A percentile compares a stretch with the other conserved stretches of the same genome.
Conservation (phyloP, 1,140 invertebrate species). For the Drosophila chauvacae region DNA sequence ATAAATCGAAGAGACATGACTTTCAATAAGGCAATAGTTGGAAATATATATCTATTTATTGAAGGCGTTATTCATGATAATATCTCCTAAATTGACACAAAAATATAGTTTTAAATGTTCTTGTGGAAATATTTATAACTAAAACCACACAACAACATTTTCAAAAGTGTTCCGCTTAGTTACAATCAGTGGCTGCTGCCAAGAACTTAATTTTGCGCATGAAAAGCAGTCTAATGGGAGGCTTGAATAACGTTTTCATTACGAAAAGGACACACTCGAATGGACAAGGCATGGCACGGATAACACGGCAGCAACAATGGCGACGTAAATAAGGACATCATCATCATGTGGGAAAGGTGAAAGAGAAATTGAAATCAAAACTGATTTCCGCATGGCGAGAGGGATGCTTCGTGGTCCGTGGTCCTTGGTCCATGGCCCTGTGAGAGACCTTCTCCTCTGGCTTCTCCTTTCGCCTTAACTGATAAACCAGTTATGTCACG, state of each 20-base stretch:
- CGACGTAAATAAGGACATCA: constrained; percentile 26
- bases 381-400: constrained; percentile 51
- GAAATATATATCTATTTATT: neutral
- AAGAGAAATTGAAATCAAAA: constrained; percentile 52
- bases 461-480: neutral
- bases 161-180: constrained; percentile 2
- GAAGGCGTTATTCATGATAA: neutral
- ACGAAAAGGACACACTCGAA: constrained; percentile 34
- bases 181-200: constrained; percentile 10
- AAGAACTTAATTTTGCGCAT: constrained; percentile 61
- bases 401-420: constrained; percentile 1
- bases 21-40: neutral
- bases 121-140: neutral
- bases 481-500: constrained; percentile 50
- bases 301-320: constrained; percentile 22
- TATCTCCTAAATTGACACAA: neutral
- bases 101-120: neutral
- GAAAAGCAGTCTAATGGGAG: constrained; percentile 64
- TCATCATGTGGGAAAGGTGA: constrained; percentile 25
- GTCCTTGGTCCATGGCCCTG: constrained; percentile 7
- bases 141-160: neutral
- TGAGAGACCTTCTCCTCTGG: neutral
- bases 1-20: neutral
- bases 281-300: neutral
- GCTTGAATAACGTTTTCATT: constrained; percentile 51